A percentile compares a stretch with the other conserved stretches of the same genome.
Evolutionary conservation across 2,888 invertebrate genomes (phyloP).

Genomic region (Resseliella maxima): DNA sequence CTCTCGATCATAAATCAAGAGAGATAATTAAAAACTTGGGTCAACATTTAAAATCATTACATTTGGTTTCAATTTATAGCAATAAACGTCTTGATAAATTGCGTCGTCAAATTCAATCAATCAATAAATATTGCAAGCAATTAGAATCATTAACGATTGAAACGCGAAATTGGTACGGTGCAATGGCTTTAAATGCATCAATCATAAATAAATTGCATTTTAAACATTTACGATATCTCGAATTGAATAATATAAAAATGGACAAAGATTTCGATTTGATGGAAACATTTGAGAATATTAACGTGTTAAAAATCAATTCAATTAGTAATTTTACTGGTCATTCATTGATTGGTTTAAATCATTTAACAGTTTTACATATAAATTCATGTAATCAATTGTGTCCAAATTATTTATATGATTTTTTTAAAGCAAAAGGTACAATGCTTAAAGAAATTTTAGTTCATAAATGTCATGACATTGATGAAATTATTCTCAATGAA

Average conservation of each 20-base stretch:
- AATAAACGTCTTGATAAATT: background rate
- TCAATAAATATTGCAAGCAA: background rate
- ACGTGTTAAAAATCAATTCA: background rate
- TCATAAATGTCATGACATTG: constrained; percentile 3
- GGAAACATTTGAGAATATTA: background rate
- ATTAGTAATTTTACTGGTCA: background rate
- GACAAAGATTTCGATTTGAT: constrained; percentile 16
- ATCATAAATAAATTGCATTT: background rate
- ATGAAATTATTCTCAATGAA: constrained; percentile 22
- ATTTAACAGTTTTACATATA: background rate
- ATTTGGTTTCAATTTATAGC: background rate
- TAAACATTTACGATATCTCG: background rate
- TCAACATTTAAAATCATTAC: constrained; percentile 5
- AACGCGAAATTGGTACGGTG: constrained; percentile 39
- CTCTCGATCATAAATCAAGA: background rate
- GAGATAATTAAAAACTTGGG: constrained; percentile 30
- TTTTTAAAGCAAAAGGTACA: background rate
- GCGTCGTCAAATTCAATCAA: constrained; percentile 13
- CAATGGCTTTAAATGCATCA: background rate
- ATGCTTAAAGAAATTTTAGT: background rate
- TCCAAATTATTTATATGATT: background rate
- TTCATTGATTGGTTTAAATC: background rate
- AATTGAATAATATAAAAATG: constrained; percentile 14
- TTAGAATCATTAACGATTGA: constrained; percentile 14
- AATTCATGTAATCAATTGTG: background rate